Evolutionary conservation across 2,888 invertebrate species (phyloP).

Genomic region (Drosophila multiciliata): DNA sequence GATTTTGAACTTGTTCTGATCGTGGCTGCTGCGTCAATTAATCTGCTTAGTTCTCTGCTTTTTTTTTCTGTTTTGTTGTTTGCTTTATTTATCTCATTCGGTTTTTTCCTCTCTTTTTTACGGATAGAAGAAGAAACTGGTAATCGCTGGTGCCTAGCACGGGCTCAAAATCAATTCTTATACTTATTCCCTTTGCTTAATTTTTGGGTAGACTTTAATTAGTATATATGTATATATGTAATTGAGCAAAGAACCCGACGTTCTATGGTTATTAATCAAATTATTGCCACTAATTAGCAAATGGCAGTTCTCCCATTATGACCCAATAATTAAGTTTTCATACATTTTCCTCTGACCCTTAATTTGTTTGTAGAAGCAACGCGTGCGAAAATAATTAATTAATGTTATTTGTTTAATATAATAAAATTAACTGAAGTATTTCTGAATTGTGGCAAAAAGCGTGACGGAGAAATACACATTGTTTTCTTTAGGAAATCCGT

Average conservation of each 20-base stretch:
- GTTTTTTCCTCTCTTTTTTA: conserved; percentile 4
- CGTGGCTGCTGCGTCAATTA: conserved; percentile 17
- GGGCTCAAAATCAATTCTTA: not conserved
- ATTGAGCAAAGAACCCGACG: conserved; percentile 29
- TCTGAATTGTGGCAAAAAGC: not conserved
- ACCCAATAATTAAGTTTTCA: conserved; percentile 16
- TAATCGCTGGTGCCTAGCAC: conserved; percentile 48
- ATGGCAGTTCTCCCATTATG: conserved; percentile 11
- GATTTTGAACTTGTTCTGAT: conserved; percentile 6
- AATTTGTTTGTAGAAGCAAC: conserved; percentile 9
- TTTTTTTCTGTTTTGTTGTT: conserved; percentile 10
- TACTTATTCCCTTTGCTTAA: conserved; percentile 5
- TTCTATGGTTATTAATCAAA: conserved; percentile 37
- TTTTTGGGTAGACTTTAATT: not conserved
- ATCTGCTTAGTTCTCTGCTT: conserved; percentile 12
- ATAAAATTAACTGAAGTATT: not conserved
- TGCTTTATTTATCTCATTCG: conserved; percentile 23
- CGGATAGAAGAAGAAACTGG: conserved; percentile 31
- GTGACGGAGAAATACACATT: not conserved
- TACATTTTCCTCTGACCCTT: conserved; percentile 14
- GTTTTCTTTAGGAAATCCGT: not conserved
- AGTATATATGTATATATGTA: conserved; percentile 4
- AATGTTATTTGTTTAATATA: not conserved
- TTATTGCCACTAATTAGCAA: conserved; percentile 34
- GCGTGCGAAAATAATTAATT: conserved; percentile 5